Evolutionary conservation across 2,888 invertebrate species (phyloP).

Genomic region (Chorisops tibialis): DNA sequence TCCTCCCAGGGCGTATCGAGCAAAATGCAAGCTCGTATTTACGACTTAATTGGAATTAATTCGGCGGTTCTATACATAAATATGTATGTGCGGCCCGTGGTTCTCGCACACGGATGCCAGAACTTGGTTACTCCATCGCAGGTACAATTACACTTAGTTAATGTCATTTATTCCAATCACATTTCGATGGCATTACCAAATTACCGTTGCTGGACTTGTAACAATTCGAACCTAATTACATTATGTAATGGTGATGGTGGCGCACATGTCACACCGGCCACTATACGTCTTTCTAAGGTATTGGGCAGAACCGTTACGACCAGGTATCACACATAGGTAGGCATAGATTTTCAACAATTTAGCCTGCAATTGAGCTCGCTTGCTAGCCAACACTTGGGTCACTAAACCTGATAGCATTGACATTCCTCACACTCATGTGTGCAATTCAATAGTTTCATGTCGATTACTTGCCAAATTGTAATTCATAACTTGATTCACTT

Average conservation of each 20-base stretch:
- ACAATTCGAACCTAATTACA: slow-evolving; percentile 9
- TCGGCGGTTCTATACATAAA: too few species aligned
- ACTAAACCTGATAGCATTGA: slow-evolving; percentile 33
- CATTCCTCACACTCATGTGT: slow-evolving; percentile 30
- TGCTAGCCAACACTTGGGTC: slow-evolving; percentile 21
- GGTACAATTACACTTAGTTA: background rate
- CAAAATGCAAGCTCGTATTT: too few species aligned
- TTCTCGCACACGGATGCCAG: too few species aligned
- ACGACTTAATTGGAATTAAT: too few species aligned
- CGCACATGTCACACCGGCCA: background rate
- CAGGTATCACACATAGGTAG: background rate
- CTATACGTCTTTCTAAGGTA: slow-evolving; percentile 10
- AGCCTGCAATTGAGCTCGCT: background rate
- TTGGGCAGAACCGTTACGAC: background rate
- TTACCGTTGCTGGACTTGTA: background rate
- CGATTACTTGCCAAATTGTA: slow-evolving; percentile 26
- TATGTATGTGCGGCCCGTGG: too few species aligned
- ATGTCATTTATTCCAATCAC: slow-evolving; percentile 8
- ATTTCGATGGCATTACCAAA: slow-evolving; percentile 11
- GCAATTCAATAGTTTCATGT: slow-evolving; percentile 22
- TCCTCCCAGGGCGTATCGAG: too few species aligned
- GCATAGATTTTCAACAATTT: slow-evolving; percentile 17
- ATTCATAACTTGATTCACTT: slow-evolving; percentile 27
- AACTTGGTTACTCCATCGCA: too few species aligned
- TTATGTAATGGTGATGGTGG: slow-evolving; percentile 2